A percentile compares a stretch with the other conserved stretches of the same genome.
Evolutionary conservation across 2,888 invertebrate species (phyloP).

Genomic region (Eristalinus aeneus): DNA sequence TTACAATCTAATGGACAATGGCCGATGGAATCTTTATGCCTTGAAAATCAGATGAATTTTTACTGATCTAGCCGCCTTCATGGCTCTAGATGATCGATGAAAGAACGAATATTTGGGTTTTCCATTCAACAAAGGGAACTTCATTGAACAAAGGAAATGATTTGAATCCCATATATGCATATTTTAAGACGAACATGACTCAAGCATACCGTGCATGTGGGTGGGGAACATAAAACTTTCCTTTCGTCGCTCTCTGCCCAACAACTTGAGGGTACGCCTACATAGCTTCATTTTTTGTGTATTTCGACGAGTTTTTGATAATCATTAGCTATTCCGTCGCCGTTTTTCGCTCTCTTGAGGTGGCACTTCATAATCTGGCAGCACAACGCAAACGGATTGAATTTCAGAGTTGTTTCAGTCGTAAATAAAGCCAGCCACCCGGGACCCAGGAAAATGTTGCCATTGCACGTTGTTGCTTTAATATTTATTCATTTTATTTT

Average conservation of each 20-base stretch:
- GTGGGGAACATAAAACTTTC: neutral
- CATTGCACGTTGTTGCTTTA: conserved; percentile 13
- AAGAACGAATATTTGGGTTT: conserved; percentile 1
- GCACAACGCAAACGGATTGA: conserved; percentile 61
- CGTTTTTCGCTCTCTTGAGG: conserved; percentile 57
- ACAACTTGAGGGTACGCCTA: conserved; percentile 22
- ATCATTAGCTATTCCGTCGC: conserved; percentile 69
- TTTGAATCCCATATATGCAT: conserved; percentile 33
- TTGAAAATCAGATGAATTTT: conserved; percentile 1
- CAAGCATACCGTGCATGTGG: conserved; percentile 7
- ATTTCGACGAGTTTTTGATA: conserved; percentile 20
- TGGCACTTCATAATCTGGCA: conserved; percentile 62
- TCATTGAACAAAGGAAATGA: conserved; percentile 33
- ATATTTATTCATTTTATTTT: neutral
- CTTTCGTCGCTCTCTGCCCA: neutral
- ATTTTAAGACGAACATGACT: conserved; percentile 41
- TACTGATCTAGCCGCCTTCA: neutral
- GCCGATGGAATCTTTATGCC: neutral
- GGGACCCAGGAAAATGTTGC: conserved; percentile 47
- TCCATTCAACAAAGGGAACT: conserved; percentile 26
- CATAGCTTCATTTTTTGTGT: conserved; percentile 21
- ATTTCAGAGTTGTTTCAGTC: conserved; percentile 60
- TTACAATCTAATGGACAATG: conserved; percentile 27
- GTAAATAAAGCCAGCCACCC: conserved; percentile 59
- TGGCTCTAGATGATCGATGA: conserved; percentile 49